Conservation (phyloP, 2,888 invertebrate genomes). For the Micoletzkya japonica region DNA sequence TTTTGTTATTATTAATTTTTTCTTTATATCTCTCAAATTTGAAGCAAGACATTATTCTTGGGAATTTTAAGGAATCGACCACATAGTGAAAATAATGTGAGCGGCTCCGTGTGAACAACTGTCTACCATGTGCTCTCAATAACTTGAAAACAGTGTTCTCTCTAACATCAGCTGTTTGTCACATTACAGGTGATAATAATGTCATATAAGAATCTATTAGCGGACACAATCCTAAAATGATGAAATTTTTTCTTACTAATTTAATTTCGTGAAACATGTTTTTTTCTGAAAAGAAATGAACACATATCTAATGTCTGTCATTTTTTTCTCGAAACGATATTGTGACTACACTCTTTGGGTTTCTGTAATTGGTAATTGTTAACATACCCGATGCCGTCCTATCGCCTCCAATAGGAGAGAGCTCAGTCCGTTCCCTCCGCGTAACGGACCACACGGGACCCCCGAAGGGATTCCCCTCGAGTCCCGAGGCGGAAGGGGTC, state of each 20-base stretch:
- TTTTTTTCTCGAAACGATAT: too few species aligned
- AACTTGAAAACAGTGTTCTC: not conserved
- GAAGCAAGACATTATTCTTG: not conserved
- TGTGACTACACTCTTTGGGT: not conserved
- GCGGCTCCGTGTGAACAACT: not conserved
- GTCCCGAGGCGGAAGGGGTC: too few species aligned
- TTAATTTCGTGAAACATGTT: not conserved
- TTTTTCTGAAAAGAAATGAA: not conserved
- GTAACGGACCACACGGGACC: slow-evolving; percentile 23
- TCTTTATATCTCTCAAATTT: not conserved
- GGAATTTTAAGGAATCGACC: too few species aligned
- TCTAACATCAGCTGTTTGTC: not conserved
- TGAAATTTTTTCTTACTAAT: slow-evolving; percentile 1
- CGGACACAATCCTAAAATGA: not conserved
- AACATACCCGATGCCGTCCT: slow-evolving; percentile 17
- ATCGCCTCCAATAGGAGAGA: slow-evolving; percentile 19
- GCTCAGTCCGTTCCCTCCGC: slow-evolving; percentile 21
- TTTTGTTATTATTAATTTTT: not conserved
- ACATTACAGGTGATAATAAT: too few species aligned
- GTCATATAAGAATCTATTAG: not conserved
- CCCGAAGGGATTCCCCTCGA: too few species aligned
- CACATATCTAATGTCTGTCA: too few species aligned
- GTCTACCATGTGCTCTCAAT: not conserved
- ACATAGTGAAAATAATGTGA: too few species aligned
- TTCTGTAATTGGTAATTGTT: not conserved